Percentiles rank a stretch among this genome's conserved stretches.
Conservation (phyloP, 2,888 invertebrate genomes). For the Carabus problematicus region DNA sequence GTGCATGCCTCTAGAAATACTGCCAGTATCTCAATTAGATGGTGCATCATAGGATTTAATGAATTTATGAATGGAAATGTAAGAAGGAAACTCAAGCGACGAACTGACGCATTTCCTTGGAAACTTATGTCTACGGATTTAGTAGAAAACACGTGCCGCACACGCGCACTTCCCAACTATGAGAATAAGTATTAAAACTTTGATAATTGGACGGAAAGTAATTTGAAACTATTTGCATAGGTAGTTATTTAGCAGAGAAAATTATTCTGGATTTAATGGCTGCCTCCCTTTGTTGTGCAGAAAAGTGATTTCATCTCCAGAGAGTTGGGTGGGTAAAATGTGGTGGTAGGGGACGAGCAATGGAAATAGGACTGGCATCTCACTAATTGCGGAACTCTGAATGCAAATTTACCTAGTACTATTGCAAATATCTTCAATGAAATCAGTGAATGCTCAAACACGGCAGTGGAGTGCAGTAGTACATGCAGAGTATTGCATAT, state of each 20-base stretch:
- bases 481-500: background rate
- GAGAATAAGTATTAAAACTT: conserved; percentile 37
- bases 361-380: conserved; percentile 11
- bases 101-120: too few relatives aligned
- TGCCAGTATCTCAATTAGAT: too few relatives aligned
- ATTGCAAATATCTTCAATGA: background rate
- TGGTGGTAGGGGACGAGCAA: too few relatives aligned
- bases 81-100: too few relatives aligned
- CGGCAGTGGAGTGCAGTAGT: too few relatives aligned
- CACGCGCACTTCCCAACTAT: conserved; percentile 7
- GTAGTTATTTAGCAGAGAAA: conserved; percentile 38
- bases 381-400: conserved; percentile 23
- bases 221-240: conserved; percentile 42
- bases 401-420: conserved; percentile 7
- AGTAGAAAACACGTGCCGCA: background rate
- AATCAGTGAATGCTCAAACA: background rate
- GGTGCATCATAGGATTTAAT: too few relatives aligned
- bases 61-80: too few relatives aligned
- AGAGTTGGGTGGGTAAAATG: background rate
- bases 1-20: too few relatives aligned
- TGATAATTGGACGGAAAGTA: conserved; percentile 41
- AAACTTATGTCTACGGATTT: too few relatives aligned
- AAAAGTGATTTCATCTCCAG: conserved; percentile 39
- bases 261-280: conserved; percentile 37
- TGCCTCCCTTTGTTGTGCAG: conserved; percentile 23